Conservation (phyloP, 2,113 vertebrate genomes). For the Callipepla squamata region DNA sequence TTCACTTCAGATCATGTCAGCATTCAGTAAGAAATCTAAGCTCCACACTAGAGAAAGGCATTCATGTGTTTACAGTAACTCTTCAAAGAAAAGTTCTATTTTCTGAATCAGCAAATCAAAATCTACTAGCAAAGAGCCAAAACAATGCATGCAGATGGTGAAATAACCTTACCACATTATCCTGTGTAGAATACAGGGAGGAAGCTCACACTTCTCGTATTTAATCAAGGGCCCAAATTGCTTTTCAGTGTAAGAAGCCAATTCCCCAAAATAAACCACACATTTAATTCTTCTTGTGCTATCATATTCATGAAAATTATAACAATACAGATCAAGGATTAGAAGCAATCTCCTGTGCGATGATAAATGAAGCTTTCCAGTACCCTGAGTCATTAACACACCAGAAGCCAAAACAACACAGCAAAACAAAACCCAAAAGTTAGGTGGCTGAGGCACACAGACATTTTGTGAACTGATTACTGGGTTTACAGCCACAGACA, state of each 20-base stretch:
- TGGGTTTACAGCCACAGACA: neutral
- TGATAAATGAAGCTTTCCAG: neutral
- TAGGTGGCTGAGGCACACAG: neutral
- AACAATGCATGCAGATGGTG: conserved; percentile 1
- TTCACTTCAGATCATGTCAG: neutral
- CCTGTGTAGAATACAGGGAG: neutral
- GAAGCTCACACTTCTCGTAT: neutral
- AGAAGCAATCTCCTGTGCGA: neutral
- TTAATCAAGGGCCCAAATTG: neutral
- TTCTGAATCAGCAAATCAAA: conserved; percentile 23
- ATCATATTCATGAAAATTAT: neutral
- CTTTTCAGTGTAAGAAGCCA: neutral
- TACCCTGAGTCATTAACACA: fast-evolving
- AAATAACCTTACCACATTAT: neutral
- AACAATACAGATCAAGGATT: neutral
- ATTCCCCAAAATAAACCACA: neutral
- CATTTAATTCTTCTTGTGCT: neutral
- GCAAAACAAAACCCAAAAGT: neutral
- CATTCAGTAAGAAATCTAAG: neutral
- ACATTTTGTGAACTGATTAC: neutral
- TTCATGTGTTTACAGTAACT: neutral
- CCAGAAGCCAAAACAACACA: neutral
- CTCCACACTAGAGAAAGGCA: neutral
- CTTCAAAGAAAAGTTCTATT: neutral
- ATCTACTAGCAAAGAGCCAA: neutral